Evolutionary conservation across 2,797 vertebrate genomes (phyloP).

Genomic region (Premnoplex brunnescens): DNA sequence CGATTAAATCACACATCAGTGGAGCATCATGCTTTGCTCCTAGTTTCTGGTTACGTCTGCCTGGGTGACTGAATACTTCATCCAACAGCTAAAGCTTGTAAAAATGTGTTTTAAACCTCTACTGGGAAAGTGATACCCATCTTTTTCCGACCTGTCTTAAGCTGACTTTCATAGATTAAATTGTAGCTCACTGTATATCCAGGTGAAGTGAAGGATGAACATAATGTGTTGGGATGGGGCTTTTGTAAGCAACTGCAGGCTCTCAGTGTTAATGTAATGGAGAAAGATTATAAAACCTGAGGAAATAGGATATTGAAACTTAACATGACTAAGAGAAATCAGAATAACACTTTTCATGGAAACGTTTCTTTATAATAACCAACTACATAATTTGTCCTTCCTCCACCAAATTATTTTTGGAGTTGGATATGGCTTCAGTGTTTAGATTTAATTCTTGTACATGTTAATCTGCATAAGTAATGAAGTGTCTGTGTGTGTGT

Average conservation of each 20-base stretch:
- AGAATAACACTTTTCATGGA: background rate
- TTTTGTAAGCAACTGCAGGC: background rate
- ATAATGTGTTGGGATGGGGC: background rate
- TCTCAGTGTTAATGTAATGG: fast-evolving
- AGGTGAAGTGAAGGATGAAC: background rate
- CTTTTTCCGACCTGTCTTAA: background rate
- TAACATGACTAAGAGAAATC: background rate
- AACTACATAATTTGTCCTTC: background rate
- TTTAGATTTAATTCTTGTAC: background rate
- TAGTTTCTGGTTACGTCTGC: background rate
- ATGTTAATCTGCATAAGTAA: background rate
- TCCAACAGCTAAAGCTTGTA: background rate
- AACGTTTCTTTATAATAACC: background rate
- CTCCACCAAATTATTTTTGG: background rate
- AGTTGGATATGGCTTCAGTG: background rate
- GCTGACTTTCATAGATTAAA: background rate
- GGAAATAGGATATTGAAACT: background rate
- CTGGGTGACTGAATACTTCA: background rate
- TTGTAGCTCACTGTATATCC: background rate
- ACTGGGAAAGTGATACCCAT: background rate
- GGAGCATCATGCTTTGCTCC: background rate
- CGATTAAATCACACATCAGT: background rate
- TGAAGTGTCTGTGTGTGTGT: background rate
- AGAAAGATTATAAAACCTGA: background rate
- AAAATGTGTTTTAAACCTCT: background rate